A percentile compares a stretch with the other conserved stretches of the same genome.
These are phyloP conservation scores for Mormyrus hasselquistii DNA, from an alignment of 2,797 vertebrate genomes.

Conservation along the genomic window DNA sequence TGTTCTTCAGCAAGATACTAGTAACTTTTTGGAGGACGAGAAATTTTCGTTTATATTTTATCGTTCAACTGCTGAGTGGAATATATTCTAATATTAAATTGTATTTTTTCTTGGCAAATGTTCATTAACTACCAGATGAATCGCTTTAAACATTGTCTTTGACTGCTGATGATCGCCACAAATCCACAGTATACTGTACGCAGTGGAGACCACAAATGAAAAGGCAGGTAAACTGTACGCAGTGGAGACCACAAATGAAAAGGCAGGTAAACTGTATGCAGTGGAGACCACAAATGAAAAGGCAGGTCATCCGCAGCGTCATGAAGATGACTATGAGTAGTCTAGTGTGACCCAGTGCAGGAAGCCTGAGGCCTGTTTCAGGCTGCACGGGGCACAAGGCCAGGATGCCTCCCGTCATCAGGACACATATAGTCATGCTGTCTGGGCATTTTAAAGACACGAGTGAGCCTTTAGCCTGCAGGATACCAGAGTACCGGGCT, in stretches of 20 bases:
- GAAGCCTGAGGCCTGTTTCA: not conserved
- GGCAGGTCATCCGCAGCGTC: constrained; percentile 73
- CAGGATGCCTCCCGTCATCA: not conserved
- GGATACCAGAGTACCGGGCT: not conserved
- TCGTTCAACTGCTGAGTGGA: not conserved
- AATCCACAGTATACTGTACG: constrained; percentile 55
- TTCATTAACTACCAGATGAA: not conserved
- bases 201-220: constrained; percentile 54
- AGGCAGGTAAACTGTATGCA: constrained; percentile 52
- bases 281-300: constrained; percentile 52
- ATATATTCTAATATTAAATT: not conserved
- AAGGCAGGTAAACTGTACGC: no score
- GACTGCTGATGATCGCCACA: constrained; percentile 81
- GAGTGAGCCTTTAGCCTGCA: not conserved
- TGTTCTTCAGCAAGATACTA: not conserved
- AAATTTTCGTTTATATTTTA: not conserved
- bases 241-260: constrained; percentile 37
- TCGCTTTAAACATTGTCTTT: not conserved
- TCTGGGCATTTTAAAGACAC: not conserved
- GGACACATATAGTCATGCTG: not conserved
- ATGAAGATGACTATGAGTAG: constrained; percentile 83
- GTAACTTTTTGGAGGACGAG: not conserved
- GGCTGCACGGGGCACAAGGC: not conserved
- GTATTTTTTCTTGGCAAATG: not conserved
- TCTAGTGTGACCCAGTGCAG: not conserved